Base-by-base conservation (phyloP, 2,888 invertebrate species). In the Pristionchus arcanus region DNA sequence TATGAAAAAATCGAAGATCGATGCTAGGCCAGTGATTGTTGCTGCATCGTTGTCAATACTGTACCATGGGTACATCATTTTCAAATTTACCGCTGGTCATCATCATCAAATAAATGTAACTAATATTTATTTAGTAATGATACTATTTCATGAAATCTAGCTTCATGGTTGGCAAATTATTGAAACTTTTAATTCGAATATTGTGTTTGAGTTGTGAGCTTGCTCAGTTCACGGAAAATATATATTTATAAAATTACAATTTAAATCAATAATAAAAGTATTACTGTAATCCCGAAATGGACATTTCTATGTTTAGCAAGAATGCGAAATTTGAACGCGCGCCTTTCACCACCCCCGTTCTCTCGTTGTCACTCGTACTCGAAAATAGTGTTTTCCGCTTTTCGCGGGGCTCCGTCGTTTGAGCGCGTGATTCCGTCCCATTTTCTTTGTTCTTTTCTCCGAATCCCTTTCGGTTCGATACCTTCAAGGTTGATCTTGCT, bases 361-460 rank as follows among this genome's bases (percentile, higher is more conserved):
- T 59, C 59, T 59, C 31, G 15, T 21, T 59, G 21, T 21, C 34
- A n/a, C 34, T 55, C 84, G 84, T 28, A 85, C 84, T 85, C 28
- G 84, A 85, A 34, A 59, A 85, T 85, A 28, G 28, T 59, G 59
- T 85, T 85, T 85, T 85, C 71, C 55, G 59, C 28, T 83, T 42
- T 83, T 28, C 37, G 49, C 83, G 53, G 19, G 19, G 0, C 83
- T 42, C 25, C 59, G 25, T 21, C 84, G 31, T 34, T 85, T 85
- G 34, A 34, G 59, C 84, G 28, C 84, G 84, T 85, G 84, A 85
- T 85, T 59, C 59, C 15, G 25, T 5, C 9, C 59, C 59, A 21
- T 85, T 59, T 59, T n/a, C 25, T 21, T n/a, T 59, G 31, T 21
- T 42, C 59, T 28, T 85, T 85, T 25, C 2, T 59, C 31, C 21